Base-by-base conservation (phyloP, 1,140 invertebrate genomes). In the Listronotus bonariensis region DNA sequence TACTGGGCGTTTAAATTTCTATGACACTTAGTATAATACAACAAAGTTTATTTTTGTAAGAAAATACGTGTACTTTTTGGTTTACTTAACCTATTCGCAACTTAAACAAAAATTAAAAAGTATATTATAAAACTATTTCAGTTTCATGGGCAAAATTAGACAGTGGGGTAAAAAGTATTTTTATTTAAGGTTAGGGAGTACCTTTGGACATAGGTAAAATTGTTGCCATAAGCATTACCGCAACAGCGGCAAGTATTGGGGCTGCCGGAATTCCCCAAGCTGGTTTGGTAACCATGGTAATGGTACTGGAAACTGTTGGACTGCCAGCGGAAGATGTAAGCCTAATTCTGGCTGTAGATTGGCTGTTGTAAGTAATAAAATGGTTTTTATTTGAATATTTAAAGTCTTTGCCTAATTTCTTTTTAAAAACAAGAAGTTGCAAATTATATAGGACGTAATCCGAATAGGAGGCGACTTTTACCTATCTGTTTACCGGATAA, bases 191-290 rank as follows among this genome's bases (percentile, higher is more conserved):
- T 59, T 17, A 84, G 89, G 80, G 85, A 41, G 78, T 88, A 6
- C 59, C 78, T 36, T 80, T 93, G 40, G 82, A 81, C 61, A 83
- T 91, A 55, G 90, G 89, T 1, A 83, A 88, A 67, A 83, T 76
- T 32, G 67, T 78, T 15, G 75, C 76, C 11, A 76, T 78, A 72
- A 92, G 90, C 78, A 87, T 93, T 45, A 92, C 91, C 4, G 88
- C 92, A n/a, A 93, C 91, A 9, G 86, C 91, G 43, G 92, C 92
- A 2, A 91, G 90, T 72, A 93, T 95, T 68, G 93, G 93, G 36
- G 92, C 92, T n/a, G 92, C 93, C 31, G 91, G 92, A 54, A 92
- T 95, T 55, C 93, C 93, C 1, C 90, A 93, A 74, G 92, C 92
- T 32, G 89, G 88, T 54, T 76, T 92, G 34, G 90, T 94, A 9